Evolutionary conservation across 2,888 invertebrate genomes (phyloP).

Genomic region (Drosophila monieri): DNA sequence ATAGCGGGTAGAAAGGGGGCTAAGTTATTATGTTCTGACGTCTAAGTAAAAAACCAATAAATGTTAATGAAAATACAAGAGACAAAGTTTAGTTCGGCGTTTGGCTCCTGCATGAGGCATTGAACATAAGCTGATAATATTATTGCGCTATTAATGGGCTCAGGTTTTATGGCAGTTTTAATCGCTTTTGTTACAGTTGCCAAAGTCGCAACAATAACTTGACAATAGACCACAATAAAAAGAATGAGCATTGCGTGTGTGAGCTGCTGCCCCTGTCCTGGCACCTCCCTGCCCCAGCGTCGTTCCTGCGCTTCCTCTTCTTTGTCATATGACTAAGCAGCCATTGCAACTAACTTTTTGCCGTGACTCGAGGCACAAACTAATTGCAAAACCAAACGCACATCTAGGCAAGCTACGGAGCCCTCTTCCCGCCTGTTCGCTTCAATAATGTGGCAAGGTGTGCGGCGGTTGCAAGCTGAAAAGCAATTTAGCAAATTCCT

Average conservation of each 20-base stretch:
- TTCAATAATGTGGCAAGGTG: conserved; percentile 28
- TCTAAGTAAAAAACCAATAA: conserved; percentile 79
- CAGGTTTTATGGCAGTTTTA: conserved; percentile 80
- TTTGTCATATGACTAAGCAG: conserved; percentile 54
- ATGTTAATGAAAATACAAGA: conserved; percentile 81
- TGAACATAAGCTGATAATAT: conserved; percentile 79
- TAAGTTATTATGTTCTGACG: conserved; percentile 64
- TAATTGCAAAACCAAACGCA: conserved; percentile 78
- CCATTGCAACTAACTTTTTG: conserved; percentile 73
- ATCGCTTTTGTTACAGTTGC: conserved; percentile 80
- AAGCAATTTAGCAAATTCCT: conserved; percentile 80
- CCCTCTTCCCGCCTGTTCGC: conserved; percentile 12
- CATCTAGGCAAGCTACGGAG: conserved; percentile 44
- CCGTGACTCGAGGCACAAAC: conserved; percentile 62
- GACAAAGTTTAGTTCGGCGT: conserved; percentile 70
- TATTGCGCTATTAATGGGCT: conserved; percentile 79
- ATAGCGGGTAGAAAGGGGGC: conserved; percentile 1
- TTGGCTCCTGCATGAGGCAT: conserved; percentile 60
- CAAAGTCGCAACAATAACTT: conserved; percentile 74
- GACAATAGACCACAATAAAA: conserved; percentile 66
- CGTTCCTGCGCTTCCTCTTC: conserved; percentile 1
- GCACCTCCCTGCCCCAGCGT: not conserved
- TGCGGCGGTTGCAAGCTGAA: conserved; percentile 55
- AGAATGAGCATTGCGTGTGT: conserved; percentile 59
- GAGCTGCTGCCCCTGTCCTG: conserved; percentile 2